These are phyloP conservation scores for Petrocephalus schoutedeni DNA, from an alignment of 2,797 vertebrate genomes.

Conservation along the genomic window DNA sequence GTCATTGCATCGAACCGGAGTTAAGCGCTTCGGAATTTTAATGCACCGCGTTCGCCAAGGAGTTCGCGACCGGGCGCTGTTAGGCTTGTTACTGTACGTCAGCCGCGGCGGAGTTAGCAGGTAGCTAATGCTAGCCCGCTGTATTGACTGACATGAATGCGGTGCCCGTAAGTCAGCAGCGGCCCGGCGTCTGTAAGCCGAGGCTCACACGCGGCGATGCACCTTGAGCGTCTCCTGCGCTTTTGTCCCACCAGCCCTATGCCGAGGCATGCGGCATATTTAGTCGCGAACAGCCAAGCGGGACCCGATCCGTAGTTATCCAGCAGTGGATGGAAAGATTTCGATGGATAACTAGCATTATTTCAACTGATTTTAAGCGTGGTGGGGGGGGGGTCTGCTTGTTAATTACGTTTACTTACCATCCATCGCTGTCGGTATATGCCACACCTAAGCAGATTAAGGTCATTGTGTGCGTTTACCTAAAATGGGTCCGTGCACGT, in stretches of 20 bases:
- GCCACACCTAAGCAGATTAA: background rate
- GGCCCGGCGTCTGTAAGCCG: background rate
- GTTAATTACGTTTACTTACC: background rate
- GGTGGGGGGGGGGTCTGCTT: background rate
- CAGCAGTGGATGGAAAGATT: background rate
- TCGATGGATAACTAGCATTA: background rate
- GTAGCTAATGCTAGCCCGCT: too few relatives aligned
- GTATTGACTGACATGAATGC: too few relatives aligned
- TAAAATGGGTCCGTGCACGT: background rate
- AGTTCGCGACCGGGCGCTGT: background rate
- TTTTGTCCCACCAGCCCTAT: background rate
- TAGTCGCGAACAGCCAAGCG: background rate
- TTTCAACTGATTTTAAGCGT: background rate
- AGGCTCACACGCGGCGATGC: background rate
- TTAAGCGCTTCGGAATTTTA: background rate
- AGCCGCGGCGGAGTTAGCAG: background rate
- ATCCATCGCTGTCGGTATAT: background rate
- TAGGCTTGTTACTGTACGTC: background rate
- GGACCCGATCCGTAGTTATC: background rate
- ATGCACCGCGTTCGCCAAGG: background rate
- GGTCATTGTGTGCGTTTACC: background rate
- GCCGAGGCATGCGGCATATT: background rate
- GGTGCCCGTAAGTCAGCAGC: background rate
- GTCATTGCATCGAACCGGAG: background rate
- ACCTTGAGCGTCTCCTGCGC: background rate